phyloP scores from a whole-genome alignment of 1,140 invertebrate species.

The Goniozus legneri region DNA sequence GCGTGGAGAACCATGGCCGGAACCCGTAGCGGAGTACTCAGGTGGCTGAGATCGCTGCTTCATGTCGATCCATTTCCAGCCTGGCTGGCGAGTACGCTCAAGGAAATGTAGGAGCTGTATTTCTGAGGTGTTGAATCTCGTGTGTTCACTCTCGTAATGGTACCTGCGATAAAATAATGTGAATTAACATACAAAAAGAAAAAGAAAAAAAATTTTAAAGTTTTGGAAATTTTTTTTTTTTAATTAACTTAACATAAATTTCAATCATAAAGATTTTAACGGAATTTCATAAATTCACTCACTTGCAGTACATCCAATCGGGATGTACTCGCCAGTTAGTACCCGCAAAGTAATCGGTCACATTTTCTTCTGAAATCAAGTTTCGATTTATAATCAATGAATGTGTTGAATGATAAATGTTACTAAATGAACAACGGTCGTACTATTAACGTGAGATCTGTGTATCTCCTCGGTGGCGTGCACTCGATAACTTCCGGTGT shows the following conservation, averaged over 20 bases:
- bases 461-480: conserved; percentile 57
- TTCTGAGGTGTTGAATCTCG: conserved; percentile 60
- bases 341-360: conserved; percentile 66
- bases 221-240: conserved; percentile 1
- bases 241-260: not conserved
- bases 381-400: too few relatives aligned
- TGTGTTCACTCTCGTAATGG: conserved; percentile 53
- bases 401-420: too few relatives aligned
- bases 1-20: conserved; percentile 22
- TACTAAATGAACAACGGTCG: too few relatives aligned
- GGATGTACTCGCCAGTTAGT: conserved; percentile 87
- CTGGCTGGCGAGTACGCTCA: conserved; percentile 66
- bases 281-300: conserved; percentile 17
- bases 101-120: conserved; percentile 73
- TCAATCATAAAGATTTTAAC: not conserved
- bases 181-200: conserved; percentile 3
- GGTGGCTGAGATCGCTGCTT: conserved; percentile 54
- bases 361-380: conserved; percentile 62
- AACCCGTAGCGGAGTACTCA: conserved; percentile 49
- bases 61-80: conserved; percentile 72
- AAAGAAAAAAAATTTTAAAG: conserved; percentile 5
- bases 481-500: conserved; percentile 55
- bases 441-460: conserved; percentile 66
- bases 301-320: conserved; percentile 67
- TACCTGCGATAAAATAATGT: conserved; percentile 50